Conservation (phyloP, 2,113 vertebrate genomes). For the Axis porcinus region DNA sequence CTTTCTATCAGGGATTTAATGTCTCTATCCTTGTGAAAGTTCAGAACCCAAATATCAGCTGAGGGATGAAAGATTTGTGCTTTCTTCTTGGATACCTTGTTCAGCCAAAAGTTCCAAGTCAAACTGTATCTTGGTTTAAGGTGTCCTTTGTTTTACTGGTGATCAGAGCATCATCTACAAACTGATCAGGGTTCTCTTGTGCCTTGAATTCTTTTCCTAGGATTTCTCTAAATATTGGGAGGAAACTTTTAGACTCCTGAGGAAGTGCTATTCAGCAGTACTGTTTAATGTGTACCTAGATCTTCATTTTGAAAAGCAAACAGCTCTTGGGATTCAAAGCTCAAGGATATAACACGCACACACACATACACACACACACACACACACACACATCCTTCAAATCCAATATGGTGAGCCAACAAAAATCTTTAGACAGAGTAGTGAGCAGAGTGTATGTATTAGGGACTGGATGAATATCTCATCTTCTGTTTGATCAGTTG, state of each 20-base stretch:
- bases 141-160: neutral
- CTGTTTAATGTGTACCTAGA: neutral
- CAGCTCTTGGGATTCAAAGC: neutral
- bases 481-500: neutral
- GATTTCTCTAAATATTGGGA: neutral
- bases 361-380: neutral
- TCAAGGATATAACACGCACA: neutral
- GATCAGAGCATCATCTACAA: neutral
- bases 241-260: neutral
- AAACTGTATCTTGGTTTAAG: neutral
- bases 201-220: neutral
- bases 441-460: neutral
- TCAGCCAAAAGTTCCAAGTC: neutral
- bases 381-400: rapidly evolving
- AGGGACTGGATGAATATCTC: neutral
- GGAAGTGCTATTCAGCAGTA: neutral
- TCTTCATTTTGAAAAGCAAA: neutral
- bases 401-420: neutral
- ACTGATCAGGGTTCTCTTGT: neutral
- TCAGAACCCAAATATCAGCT: neutral
- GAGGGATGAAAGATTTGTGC: neutral
- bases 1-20: neutral
- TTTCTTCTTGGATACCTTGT: neutral
- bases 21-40: neutral
- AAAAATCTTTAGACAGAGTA: neutral